Evolutionary conservation across 2,113 vertebrate genomes (phyloP), one percentile per base, ranked within the genome.

Genomic region (Gavia stellata): DNA sequence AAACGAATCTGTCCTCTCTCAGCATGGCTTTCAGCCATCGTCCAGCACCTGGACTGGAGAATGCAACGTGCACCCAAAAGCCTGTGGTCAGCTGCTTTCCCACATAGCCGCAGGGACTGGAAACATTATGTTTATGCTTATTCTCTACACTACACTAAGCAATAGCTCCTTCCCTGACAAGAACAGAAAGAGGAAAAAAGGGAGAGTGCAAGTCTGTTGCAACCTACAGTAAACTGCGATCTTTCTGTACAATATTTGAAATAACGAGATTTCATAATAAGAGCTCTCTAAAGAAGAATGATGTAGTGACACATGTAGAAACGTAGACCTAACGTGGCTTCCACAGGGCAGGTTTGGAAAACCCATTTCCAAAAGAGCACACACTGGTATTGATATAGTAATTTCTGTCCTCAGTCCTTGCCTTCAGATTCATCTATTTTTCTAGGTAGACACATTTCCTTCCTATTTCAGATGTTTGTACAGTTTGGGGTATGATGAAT

Each of bases 1-100:
- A 93, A 68, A 81, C 14, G 3, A 38, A 84, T 9, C 45, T 55
- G 6, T 6, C 25, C 42, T 83, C 20, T 26, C 44, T 21, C 65
- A 71, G 75, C n/a, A 61, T 66, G 59, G 42, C 55, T 78, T 73
- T 45, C 52, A 63, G 40, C 21, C 40, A 45, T 17, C 59, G 66
- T 10, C 19, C n/a, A 55, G 42, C 38, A n/a, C 16, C 7, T 50
- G 38, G 21, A 31, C 3, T 47, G 55, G 18, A 73, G 33, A 84
- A 82, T 0, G 6, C 31, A 73, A 45, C 0, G 0, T 14, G 26
- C 12, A 55, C 33, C 25, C 6, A 1, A 19, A 10, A 72, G 82
- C 53, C 53, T 52, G 31, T 67, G 53, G 49, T 52, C 47, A 74
- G 65, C 21, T 1, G 5, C 90, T 18, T 42, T 42, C 62, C 28